Evolutionary conservation across 2,113 vertebrate species (phyloP), one percentile per base, ranked within the genome.

Genomic region (Xenotilapia caudafasciata): DNA sequence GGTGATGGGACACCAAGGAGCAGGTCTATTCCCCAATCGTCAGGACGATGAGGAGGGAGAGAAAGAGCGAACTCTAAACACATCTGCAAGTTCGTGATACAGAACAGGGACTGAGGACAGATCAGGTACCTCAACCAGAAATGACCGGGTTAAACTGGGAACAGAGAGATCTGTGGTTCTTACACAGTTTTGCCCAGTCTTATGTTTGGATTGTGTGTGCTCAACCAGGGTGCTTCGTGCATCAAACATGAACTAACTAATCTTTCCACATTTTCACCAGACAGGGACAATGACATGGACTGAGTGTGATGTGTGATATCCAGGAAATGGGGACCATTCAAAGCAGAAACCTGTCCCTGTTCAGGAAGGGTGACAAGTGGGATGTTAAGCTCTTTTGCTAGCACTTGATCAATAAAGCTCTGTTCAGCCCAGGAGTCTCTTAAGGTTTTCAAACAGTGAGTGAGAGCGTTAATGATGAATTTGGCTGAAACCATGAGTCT

Each of bases 261-360:
- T 54, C 53, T 23, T 54, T 54, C 10, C 53, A 54, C 51, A 54
- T 23, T 4, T 4, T 23, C n/a, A 54, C n/a, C 53, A 54, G n/a
- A 21, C n/a, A 54, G n/a, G 53, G 53, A 12, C 10, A 0, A 54
- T 54, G 53, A 54, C 3, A 54, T 3, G 3, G 53, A 54, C 53
- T 54, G n/a, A 54, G 10, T 1, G 10, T 54, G 6, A 54, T 23
- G 53, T 1, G 53, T 54, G n/a, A 54, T 54, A 54, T 54, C 53
- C 53, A 12, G n/a, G n/a, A 54, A 54, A 0, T 54, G 0, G 53
- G n/a, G 53, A 54, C 0, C 53, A 54, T 54, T 54, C 10, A 12
- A 54, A 54, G 53, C 6, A 54, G 53, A 54, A 23, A 54, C n/a
- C 0, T 54, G n/a, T 54, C 53, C n/a, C 3, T 54, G n/a, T 23